Evolutionary conservation across 2,888 invertebrate genomes (phyloP).

Genomic region (Trichopria drosophilae): DNA sequence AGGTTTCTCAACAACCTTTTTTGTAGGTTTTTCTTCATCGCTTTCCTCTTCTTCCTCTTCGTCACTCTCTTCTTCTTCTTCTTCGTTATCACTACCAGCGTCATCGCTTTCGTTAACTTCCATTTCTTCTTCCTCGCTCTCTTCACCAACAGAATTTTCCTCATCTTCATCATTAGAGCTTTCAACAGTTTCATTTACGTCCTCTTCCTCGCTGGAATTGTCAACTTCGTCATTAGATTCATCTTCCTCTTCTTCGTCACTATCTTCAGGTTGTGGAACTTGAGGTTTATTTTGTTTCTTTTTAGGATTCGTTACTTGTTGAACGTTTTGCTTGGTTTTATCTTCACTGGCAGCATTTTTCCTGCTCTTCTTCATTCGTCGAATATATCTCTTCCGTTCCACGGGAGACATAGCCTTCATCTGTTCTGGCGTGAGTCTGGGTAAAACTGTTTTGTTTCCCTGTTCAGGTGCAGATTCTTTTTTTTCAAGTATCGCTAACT

Average conservation of each 20-base stretch:
- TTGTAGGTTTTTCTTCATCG: background rate
- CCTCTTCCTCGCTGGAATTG: conserved; percentile 12
- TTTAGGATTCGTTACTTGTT: no score
- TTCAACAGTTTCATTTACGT: conserved; percentile 10
- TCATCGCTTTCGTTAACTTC: conserved; percentile 7
- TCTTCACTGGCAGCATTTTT: no score
- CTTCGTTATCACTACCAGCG: background rate
- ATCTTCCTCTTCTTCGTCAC: conserved; percentile 15
- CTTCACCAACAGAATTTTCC: background rate
- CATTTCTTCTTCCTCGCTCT: background rate
- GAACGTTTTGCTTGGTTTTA: background rate
- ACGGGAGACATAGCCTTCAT: no score
- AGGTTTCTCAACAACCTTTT: background rate
- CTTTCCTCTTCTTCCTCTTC: background rate
- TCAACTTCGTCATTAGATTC: conserved; percentile 20
- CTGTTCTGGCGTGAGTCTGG: no score
- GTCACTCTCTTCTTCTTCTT: conserved; percentile 12
- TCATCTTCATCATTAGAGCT: conserved; percentile 6
- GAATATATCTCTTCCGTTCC: no score
- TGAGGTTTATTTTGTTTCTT: background rate
- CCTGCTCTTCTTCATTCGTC: no score
- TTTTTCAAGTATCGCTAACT: conserved; percentile 31
- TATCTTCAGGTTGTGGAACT: conserved; percentile 4
- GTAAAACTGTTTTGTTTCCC: no score
- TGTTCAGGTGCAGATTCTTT: no score